These are phyloP conservation scores for Scaptomyza polygonia DNA, from an alignment of 2,888 invertebrate species.

Conservation along the genomic window DNA sequence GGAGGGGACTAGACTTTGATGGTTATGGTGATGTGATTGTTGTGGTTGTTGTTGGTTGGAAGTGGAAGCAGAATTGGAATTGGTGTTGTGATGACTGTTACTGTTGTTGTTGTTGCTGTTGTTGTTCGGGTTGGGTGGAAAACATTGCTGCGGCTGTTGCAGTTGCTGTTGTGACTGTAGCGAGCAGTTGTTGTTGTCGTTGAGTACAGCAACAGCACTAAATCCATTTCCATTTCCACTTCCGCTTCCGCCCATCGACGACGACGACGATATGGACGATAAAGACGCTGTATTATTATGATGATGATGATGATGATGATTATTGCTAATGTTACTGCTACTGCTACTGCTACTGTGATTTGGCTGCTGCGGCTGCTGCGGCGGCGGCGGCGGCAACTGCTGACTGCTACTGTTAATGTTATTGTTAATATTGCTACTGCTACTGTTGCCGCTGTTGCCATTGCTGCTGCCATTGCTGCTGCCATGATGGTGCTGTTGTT, in stretches of 20 bases:
- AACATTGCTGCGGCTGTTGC: conserved; percentile 52
- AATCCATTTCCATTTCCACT: conserved; percentile 76
- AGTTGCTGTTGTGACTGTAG: conserved; percentile 54
- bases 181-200: conserved; percentile 36
- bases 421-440: conserved; percentile 32
- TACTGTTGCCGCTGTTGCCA: conserved; percentile 16
- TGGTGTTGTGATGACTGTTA: conserved; percentile 62
- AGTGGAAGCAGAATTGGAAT: conserved; percentile 83
- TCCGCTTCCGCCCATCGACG: conserved; percentile 67
- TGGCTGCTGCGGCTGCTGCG: conserved; percentile 16
- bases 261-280: conserved; percentile 28
- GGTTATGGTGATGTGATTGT: conserved; percentile 53
- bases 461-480: conserved; percentile 20
- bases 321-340: conserved; percentile 65
- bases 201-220: conserved; percentile 58
- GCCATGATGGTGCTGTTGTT: conserved; percentile 37
- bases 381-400: conserved; percentile 45
- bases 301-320: conserved; percentile 69
- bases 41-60: conserved; percentile 77
- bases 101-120: conserved; percentile 50
- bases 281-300: conserved; percentile 39
- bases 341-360: conserved; percentile 51
- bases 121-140: conserved; percentile 49
- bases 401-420: conserved; percentile 64
- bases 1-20: conserved; percentile 51